phyloP scores from a whole-genome alignment of 2,888 invertebrate species.

The Drosophila lacicola region DNA sequence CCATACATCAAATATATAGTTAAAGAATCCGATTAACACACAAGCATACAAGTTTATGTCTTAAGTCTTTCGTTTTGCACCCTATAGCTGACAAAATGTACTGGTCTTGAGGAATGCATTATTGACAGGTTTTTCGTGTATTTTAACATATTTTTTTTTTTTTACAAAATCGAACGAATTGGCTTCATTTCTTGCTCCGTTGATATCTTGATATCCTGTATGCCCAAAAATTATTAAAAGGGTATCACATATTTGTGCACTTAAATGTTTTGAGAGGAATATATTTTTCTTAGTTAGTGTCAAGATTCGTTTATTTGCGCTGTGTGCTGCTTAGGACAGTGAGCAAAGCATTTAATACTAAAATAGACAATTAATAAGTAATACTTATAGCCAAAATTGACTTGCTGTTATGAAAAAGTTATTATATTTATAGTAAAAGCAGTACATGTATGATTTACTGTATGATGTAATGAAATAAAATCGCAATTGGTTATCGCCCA shows the following conservation, averaged over 20 bases:
- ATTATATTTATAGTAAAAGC: too few species aligned
- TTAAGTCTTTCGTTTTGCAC: conserved; percentile 59
- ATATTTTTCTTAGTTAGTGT: too few species aligned
- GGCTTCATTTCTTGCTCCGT: conserved; percentile 8
- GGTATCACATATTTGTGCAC: not conserved
- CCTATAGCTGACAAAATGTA: conserved; percentile 22
- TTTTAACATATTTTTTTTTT: conserved; percentile 1
- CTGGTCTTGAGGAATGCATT: conserved; percentile 20
- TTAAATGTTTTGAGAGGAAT: not conserved
- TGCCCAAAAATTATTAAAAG: not conserved
- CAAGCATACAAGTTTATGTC: conserved; percentile 54
- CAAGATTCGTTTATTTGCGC: too few species aligned
- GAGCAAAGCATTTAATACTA: too few species aligned
- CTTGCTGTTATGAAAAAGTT: too few species aligned
- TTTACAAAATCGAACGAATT: conserved; percentile 26
- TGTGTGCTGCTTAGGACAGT: too few species aligned
- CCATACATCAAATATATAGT: not conserved
- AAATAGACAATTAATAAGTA: too few species aligned
- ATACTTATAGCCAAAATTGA: too few species aligned
- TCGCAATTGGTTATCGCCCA: too few species aligned
- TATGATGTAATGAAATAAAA: too few species aligned
- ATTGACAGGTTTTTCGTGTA: conserved; percentile 57
- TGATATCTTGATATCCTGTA: conserved; percentile 30
- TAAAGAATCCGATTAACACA: not conserved
- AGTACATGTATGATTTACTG: too few species aligned